Base-by-base conservation (phyloP, 2,888 invertebrate species). In the Brachynemurus nebulosus region DNA sequence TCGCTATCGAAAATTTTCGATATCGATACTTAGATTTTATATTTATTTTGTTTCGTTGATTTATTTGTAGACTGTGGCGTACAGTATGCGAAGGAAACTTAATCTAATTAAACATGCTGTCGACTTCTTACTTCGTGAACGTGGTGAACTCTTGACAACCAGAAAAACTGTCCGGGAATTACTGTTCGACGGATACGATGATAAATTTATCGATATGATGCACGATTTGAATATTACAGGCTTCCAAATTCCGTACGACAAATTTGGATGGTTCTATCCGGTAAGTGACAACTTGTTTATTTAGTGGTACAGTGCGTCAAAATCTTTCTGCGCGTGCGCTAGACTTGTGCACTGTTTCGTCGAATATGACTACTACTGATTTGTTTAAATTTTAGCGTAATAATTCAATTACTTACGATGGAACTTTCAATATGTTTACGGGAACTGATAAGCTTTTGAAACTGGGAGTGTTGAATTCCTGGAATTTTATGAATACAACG, bases 261-360 rank as follows among this genome's bases (percentile, higher is more conserved):
- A 74, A 55, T 91, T 93, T 62, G 92, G 84, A 8, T 89, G 90
- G 85, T 86, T 92, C 59, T 81, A 78, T 57, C 65, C 64, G 43
- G 86, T 86, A 61, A 73, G 76, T 70, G 50, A 35, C n/a, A 18
- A 12, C 16, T 5, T 9, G n/a, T n/a, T n/a, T n/a, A n/a, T n/a
- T n/a, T n/a, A n/a, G n/a, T n/a, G n/a, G n/a, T n/a, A n/a, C n/a
- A n/a, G n/a, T n/a, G n/a, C n/a, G n/a, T n/a, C n/a, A n/a, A n/a
- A n/a, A n/a, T n/a, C n/a, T n/a, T n/a, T n/a, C n/a, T n/a, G n/a
- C n/a, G n/a, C n/a, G n/a, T n/a, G n/a, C n/a, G n/a, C n/a, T n/a
- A n/a, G n/a, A n/a, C n/a, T n/a, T n/a, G n/a, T n/a, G n/a, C n/a
- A n/a, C n/a, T n/a, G n/a, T n/a, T n/a, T n/a, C n/a, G n/a, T n/a